A percentile compares a stretch with the other conserved stretches of the same genome.
Conservation (phyloP, 1,140 invertebrate genomes). For the Bilobella aurantiaca region DNA sequence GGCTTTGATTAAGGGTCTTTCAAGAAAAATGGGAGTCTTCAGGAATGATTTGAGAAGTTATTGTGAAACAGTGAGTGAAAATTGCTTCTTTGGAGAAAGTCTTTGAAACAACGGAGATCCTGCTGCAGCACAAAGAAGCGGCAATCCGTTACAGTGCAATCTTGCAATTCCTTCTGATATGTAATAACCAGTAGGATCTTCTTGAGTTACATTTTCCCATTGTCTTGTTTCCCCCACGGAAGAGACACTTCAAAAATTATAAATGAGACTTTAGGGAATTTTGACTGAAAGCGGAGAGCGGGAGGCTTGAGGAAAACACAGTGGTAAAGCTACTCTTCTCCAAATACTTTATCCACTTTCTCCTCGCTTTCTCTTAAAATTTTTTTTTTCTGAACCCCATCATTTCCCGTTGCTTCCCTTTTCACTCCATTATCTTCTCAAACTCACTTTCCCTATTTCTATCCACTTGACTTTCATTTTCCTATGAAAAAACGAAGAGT, state of each 20-base stretch:
- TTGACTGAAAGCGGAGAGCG: neutral
- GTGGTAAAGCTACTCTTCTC: slow-evolving; percentile 1
- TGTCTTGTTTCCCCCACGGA: slow-evolving; percentile 7
- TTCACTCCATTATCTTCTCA: slow-evolving; percentile 17
- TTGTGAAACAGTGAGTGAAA: too few relatives aligned
- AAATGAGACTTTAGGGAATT: slow-evolving; percentile 26
- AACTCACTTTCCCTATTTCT: slow-evolving; percentile 15
- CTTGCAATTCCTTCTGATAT: neutral
- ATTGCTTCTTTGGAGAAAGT: too few relatives aligned
- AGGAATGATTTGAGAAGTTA: too few relatives aligned
- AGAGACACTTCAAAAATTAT: slow-evolving; percentile 18
- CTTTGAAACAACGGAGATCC: too few relatives aligned
- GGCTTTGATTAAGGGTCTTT: too few relatives aligned
- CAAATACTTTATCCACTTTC: slow-evolving; percentile 1
- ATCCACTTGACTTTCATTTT: slow-evolving; percentile 18
- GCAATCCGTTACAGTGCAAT: too few relatives aligned
- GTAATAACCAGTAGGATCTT: neutral
- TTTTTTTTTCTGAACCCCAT: neutral
- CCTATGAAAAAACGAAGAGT: slow-evolving; percentile 2
- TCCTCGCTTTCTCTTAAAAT: neutral
- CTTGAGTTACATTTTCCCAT: neutral
- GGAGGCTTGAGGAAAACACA: neutral
- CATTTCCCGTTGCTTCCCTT: neutral
- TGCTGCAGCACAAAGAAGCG: too few relatives aligned
- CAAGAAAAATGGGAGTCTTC: too few relatives aligned